phyloP scores from a whole-genome alignment of 2,113 vertebrate species.

The Protobothrops mucrosquamatus region DNA sequence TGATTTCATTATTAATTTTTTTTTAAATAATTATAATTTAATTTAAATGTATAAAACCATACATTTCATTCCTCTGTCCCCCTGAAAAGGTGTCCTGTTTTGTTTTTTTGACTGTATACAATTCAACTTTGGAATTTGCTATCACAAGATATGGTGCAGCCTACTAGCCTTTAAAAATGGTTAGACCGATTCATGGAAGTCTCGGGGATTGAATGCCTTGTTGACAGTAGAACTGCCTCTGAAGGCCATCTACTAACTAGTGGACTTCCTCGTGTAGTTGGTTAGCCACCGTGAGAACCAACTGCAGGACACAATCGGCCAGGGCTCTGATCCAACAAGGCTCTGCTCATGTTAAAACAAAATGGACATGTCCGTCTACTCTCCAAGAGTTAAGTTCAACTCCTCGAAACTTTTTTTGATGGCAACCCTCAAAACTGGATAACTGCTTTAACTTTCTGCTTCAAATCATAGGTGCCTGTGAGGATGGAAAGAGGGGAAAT shows the following conservation, averaged over 20 bases:
- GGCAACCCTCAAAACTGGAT: not conserved
- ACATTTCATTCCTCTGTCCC: not conserved
- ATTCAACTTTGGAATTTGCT: not conserved
- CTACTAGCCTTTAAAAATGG: not conserved
- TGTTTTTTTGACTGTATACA: not conserved
- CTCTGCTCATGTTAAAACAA: not conserved
- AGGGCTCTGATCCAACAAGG: not conserved
- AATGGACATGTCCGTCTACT: not conserved
- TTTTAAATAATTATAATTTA: not conserved
- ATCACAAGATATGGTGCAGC: not conserved
- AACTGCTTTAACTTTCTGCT: not conserved
- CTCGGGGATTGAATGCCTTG: not conserved
- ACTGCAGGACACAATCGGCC: not conserved
- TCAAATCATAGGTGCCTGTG: not conserved
- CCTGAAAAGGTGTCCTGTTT: no score
- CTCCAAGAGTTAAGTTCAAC: not conserved
- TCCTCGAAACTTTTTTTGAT: not conserved
- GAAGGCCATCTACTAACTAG: not conserved
- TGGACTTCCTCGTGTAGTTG: not conserved
- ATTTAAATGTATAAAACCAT: not conserved
- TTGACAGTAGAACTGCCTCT: not conserved
- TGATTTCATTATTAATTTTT: not conserved
- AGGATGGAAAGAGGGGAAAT: not conserved
- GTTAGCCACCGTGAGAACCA: not conserved
- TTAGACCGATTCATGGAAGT: not conserved